Evolutionary conservation across 1,140 invertebrate species (phyloP), one percentile per base, ranked within the genome.

Genomic region (Myzus persicae): DNA sequence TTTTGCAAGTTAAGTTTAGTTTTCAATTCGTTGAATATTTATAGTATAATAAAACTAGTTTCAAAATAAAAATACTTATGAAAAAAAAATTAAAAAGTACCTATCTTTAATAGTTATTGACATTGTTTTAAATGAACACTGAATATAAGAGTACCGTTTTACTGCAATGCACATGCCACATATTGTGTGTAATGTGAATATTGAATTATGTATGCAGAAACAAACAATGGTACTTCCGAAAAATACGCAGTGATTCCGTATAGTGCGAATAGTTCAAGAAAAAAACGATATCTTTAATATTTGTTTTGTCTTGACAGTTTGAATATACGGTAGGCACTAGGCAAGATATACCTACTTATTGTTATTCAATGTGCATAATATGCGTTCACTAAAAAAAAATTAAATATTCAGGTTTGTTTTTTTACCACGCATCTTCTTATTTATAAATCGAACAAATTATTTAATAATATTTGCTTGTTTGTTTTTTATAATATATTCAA

Each of bases 21-120:
- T 0, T 5, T 1, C 4, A n/a, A n/a, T n/a, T 5, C 22, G 20
- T 67, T 18, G 31, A 4, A 0, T 18, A 67, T 24, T n/a, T 18
- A 67, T 67, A 1, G 5, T n/a, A 18, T n/a, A 67, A 67, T 5
- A 11, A n/a, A n/a, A 67, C 14, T 18, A 67, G n/a, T 6, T 67
- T 76, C 5, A 76, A 31, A 14, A 11, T 67, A 67, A 67, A 67
- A 67, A 31, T 31, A n/a, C n/a, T n/a, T n/a, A n/a, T n/a, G n/a
- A n/a, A n/a, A n/a, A n/a, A n/a, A n/a, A 67, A n/a, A 67, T 67
- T 3, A 14, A 76, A n/a, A 76, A 76, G 59, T 36, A 76, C 4
- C 59, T 11, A n/a, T n/a, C 11, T 76, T 76, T 76, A 76, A n/a
- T n/a, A 76, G 59, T 76, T 76, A 18, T 76, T 76, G 5, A 76